Evolutionary conservation across 1,140 invertebrate genomes (phyloP), one percentile per base, ranked within the genome.

Genomic region (Rhynchophorus ferrugineus): DNA sequence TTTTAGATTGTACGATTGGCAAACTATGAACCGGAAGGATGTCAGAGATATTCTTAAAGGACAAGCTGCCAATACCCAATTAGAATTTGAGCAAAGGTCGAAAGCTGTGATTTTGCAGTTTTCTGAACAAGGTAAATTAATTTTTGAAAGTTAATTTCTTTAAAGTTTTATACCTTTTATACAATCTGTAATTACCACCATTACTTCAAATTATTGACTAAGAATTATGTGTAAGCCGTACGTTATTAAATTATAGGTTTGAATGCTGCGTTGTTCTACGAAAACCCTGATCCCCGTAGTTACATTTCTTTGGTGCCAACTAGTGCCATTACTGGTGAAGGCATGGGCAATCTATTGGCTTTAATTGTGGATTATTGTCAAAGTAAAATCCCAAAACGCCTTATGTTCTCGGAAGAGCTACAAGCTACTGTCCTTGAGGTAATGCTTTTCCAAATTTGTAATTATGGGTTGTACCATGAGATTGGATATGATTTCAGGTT

Each of bases 381-480:
- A 71, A 89, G 81, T 16, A 84, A 89, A 66, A 72, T 98, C 61
- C 84, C 91, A 20, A 93, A 97, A 69, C 74, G 91, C 59, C 73
- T 99, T 0, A 84, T 93, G 71, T 99, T 89, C 73, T 89, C 87
- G 3, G 87, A 97, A 57, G 92, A 98, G 66, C 74, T 99, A 33
- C 87, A 96, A 67, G 94, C 94, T 14, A 98, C 91, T 7, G 95
- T 98, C n/a, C 78, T 99, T 63, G 96, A 99, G 80, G 95, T 99
- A 3, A 24, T n/a, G n/a, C n/a, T n/a, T n/a, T n/a, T n/a, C n/a
- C n/a, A n/a, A n/a, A 14, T 16, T 43, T 1, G 14, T 16, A 43
- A 3, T 44, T 29, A 21, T 5, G 22, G 7, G 19, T 7, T 16
- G n/a, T 41, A 41, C 18, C 6, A 29, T 46, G 9, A 46, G n/a